phyloP scores from a whole-genome alignment of 2,797 vertebrate species.

The Acomys russatus region DNA sequence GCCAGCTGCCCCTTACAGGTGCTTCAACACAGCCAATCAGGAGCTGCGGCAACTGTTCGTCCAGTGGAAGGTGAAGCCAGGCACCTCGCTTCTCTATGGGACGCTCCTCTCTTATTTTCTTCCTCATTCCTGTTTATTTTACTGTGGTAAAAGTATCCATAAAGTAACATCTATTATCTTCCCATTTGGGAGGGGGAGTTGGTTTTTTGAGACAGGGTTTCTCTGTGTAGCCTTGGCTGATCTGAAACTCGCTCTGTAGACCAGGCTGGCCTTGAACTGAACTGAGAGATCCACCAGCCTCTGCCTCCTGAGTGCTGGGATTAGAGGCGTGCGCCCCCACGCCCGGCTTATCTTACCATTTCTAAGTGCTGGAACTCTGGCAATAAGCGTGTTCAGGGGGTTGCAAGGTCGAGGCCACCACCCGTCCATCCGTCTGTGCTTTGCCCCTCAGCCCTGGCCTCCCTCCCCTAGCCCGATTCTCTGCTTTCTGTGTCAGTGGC shows the following conservation, averaged over 20 bases:
- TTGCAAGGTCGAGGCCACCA: background rate
- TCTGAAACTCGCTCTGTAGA: too few species aligned
- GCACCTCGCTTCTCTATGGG: background rate
- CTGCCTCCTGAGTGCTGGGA: too few species aligned
- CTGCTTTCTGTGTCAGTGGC: constrained; percentile 40
- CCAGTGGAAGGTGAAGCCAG: constrained; percentile 87
- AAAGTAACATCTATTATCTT: background rate
- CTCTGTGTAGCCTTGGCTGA: too few species aligned
- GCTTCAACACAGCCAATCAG: constrained; percentile 79
- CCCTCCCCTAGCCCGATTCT: background rate
- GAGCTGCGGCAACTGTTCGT: constrained; percentile 88
- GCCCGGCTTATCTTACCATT: background rate
- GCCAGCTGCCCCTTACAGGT: constrained; percentile 85
- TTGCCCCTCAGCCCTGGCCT: background rate
- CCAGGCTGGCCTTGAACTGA: too few species aligned
- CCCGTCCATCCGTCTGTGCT: background rate
- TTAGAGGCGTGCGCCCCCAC: too few species aligned
- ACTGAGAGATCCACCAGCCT: too few species aligned
- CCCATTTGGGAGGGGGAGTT: background rate
- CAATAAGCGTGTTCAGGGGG: background rate
- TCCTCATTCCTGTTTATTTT: background rate
- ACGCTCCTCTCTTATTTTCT: background rate
- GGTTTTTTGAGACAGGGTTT: too few species aligned
- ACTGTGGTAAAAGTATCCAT: background rate
- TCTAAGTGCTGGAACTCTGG: background rate